Percentiles rank a stretch among this genome's conserved stretches.
Conservation (phyloP, 2,888 invertebrate species). For the Caenorhabditis wallacei region DNA sequence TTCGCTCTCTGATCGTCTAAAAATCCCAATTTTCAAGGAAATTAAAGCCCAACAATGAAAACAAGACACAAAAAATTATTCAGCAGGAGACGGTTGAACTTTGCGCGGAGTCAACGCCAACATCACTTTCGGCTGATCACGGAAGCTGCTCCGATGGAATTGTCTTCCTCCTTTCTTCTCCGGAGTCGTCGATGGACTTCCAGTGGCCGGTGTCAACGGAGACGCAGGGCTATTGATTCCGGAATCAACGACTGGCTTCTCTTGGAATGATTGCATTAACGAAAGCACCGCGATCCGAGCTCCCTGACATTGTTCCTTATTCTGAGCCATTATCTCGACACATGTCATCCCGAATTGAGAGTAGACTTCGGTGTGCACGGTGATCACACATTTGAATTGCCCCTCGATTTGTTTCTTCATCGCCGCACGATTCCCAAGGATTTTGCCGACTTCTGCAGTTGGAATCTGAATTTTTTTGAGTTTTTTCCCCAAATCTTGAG, state of each 20-base stretch:
- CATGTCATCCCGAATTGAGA: slow-evolving; percentile 57
- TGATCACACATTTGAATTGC: slow-evolving; percentile 56
- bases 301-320: slow-evolving; percentile 35
- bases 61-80: slow-evolving; percentile 10
- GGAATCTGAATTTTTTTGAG: slow-evolving; percentile 28
- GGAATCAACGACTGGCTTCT: slow-evolving; percentile 28
- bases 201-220: background rate
- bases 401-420: slow-evolving; percentile 62
- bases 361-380: slow-evolving; percentile 44
- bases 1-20: too few species aligned
- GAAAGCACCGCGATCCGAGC: slow-evolving; percentile 40
- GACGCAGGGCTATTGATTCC: slow-evolving; percentile 47
- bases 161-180: slow-evolving; percentile 27
- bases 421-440: slow-evolving; percentile 47
- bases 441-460: slow-evolving; percentile 39
- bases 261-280: slow-evolving; percentile 22
- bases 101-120: slow-evolving; percentile 61
- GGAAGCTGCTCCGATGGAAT: slow-evolving; percentile 52
- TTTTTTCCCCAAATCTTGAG: too few species aligned
- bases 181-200: slow-evolving; percentile 29
- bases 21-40: too few species aligned
- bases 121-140: slow-evolving; percentile 62
- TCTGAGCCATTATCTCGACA: slow-evolving; percentile 57
- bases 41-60: too few species aligned
- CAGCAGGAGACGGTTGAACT: background rate